Base-by-base conservation (phyloP, 2,113 vertebrate species). In the Ornithorhynchus anatinus region DNA sequence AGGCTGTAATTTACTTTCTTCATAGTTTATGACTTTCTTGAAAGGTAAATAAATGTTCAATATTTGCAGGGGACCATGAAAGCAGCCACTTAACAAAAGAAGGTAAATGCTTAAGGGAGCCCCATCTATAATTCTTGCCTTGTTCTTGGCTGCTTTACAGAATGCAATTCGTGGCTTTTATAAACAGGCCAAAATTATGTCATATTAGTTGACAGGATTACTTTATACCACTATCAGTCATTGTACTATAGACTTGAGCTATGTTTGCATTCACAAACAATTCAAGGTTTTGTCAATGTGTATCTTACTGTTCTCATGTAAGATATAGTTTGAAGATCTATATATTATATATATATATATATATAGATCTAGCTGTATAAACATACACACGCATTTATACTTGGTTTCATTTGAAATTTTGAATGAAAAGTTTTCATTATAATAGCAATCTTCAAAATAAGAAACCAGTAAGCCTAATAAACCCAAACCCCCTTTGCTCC, bases 1-100 rank as follows among this genome's bases (percentile, higher is more conserved):
- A 43, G 19, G 38, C 22, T 62, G n/a, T 48, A 32, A 29, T 66
- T 74, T 10, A 27, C 31, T 78, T 81, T 77, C 61, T 11, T 56
- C 20, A 50, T 51, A 43, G 75, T 79, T 80, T 76, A 31, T 39
- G 79, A 88, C 86, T 90, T 90, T 91, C 74, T 84, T 67, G n/a
- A 73, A 52, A 71, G 48, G 73, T 61, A 66, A 40, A 64, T 56
- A 12, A 40, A 64, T 56, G 12, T 65, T 62, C n/a, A 48, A 35
- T 44, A 2, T 64, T 67, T 47, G 6, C 6, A 16, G 32, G 67
- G 10, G 8, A 29, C 22, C 3, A 43, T 70, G 29, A 4, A 0
- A 1, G 5, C 37, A 35, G 3, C 38, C 39, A 22, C 42, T 61
- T 44, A n/a, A 37, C 27, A 12, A 37, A 77, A 31, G 50, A 72